These are phyloP conservation scores for Trichosurus vulpecula DNA, from an alignment of 2,797 vertebrate genomes.

Conservation along the genomic window DNA sequence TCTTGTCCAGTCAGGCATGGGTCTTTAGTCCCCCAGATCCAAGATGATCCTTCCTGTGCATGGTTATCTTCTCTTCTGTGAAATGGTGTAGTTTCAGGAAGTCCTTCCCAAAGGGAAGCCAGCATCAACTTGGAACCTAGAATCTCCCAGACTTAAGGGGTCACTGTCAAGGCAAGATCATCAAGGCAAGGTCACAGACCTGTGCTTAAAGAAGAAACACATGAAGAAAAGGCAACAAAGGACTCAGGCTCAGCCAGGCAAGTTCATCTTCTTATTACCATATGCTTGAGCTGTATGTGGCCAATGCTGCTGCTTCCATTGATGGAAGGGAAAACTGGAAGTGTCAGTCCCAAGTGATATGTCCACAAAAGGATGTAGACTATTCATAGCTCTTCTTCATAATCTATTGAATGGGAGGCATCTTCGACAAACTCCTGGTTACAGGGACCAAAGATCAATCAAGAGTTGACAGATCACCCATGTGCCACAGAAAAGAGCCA, in stretches of 20 bases:
- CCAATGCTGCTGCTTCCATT: not conserved
- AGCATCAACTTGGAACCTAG: not conserved
- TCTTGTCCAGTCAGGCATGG: not conserved
- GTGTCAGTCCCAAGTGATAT: not conserved
- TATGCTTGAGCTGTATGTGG: not conserved
- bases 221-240: not conserved
- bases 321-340: not conserved
- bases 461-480: not conserved
- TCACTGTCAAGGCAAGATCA: not conserved
- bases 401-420: not conserved
- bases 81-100: not conserved
- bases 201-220: not conserved
- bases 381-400: not conserved
- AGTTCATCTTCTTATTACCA: not conserved
- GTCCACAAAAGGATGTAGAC: not conserved
- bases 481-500: not conserved
- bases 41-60: not conserved
- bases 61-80: not conserved
- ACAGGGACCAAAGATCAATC: not conserved
- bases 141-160: not conserved
- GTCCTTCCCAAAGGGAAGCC: not conserved
- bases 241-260: not conserved
- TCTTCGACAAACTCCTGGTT: not conserved
- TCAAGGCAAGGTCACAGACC: not conserved
- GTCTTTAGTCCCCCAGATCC: not conserved